phyloP scores from a whole-genome alignment of 2,888 invertebrate species.

The Dynastes tityus region DNA sequence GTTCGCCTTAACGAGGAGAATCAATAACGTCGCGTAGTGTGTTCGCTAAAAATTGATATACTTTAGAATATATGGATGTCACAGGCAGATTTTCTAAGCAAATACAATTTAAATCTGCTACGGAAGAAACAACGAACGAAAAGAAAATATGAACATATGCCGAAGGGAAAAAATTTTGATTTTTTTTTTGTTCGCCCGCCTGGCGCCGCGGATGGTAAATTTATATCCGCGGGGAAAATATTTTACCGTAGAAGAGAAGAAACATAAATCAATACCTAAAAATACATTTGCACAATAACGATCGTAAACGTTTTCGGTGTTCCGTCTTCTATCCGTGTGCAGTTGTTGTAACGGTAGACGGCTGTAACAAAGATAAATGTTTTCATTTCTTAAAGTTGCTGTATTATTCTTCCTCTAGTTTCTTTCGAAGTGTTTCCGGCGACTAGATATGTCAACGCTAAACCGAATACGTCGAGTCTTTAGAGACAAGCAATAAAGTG shows the following conservation, averaged over 20 bases:
- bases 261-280: conserved; percentile 45
- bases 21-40: conserved; percentile 24
- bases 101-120: conserved; percentile 43
- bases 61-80: conserved; percentile 35
- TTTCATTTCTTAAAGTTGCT: conserved; percentile 29
- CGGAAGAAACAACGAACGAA: conserved; percentile 36
- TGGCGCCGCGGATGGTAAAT: conserved; percentile 8
- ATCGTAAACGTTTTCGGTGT: conserved; percentile 7
- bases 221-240: conserved; percentile 36
- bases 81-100: conserved; percentile 38
- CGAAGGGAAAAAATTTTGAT: conserved; percentile 43
- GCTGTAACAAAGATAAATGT: conserved; percentile 31
- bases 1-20: conserved; percentile 10
- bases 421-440: not conserved
- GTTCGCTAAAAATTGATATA: conserved; percentile 36
- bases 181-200: conserved; percentile 1
- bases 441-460: conserved; percentile 28
- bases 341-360: conserved; percentile 3
- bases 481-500: not conserved
- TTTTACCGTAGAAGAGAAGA: conserved; percentile 26
- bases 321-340: not conserved
- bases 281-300: conserved; percentile 41
- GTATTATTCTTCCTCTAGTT: conserved; percentile 19
- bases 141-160: conserved; percentile 43
- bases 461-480: not conserved